Base-by-base conservation (phyloP, 2,888 invertebrate genomes). In the Meteorus colon region DNA sequence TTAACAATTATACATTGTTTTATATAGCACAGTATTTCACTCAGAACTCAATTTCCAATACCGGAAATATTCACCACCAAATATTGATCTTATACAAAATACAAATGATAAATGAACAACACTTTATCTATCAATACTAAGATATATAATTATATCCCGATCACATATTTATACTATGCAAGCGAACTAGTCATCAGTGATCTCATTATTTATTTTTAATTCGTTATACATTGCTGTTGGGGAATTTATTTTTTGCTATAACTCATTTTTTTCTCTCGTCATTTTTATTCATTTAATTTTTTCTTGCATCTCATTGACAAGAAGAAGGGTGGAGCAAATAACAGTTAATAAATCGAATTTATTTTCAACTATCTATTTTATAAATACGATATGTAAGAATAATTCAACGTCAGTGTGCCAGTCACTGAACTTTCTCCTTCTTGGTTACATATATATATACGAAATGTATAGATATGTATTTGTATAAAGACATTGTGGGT, bases 401-500 rank as follows among this genome's bases (percentile, higher is more conserved):
- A 62, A 27, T n/a, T 71, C 34, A 27, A 59, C 59, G 73, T 77
- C 76, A 79, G 74, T 80, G 75, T 77, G 79, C 74, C 76, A 76
- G 71, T 68, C 77, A 76, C 79, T 70, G 70, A 79, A 80, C 80
- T 80, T 80, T 80, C 80, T 79, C 80, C 78, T 79, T 75, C 69
- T 48, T n/a, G n/a, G n/a, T 16, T 48, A 48, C n/a, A n/a, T 72
- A 77, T 16, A 48, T 48, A 5, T 48, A 48, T 41, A 48, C 6
- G 0, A 48, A 48, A n/a, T 48, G 51, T 55, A 34, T 16, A 68
- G 24, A 41, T 41, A 19, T 37, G 19, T 37, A n/a, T 65, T 19
- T 19, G 31, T 41, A 41, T 14, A 37, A 37, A 37, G 19, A n/a
- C 31, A 55, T 67, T 24, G n/a, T 29, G 27, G 51, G 51, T 48